Conservation (phyloP, 2,113 vertebrate species). For the Dinomys branickii region DNA sequence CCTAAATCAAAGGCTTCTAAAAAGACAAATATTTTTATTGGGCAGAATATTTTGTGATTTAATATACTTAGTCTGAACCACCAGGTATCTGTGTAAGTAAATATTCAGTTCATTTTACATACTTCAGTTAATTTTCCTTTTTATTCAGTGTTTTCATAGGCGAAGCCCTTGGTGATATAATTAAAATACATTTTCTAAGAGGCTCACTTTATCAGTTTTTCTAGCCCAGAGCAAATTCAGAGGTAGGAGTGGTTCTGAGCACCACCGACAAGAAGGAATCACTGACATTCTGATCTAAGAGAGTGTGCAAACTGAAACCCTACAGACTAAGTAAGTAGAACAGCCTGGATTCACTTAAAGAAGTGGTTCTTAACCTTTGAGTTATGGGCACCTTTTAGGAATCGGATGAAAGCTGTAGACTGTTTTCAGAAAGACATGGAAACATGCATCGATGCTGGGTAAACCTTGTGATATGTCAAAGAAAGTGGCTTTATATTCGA, state of each 20-base stretch:
- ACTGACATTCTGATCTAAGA: neutral
- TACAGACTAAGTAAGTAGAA: neutral
- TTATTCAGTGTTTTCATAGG: neutral
- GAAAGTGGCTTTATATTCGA: too few species aligned
- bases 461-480: neutral
- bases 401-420: neutral
- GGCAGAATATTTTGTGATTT: neutral
- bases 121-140: neutral
- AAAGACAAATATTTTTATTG: slow-evolving; percentile 30
- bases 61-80: neutral
- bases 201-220: neutral
- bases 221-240: neutral
- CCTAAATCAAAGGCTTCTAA: neutral
- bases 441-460: neutral
- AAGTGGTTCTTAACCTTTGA: slow-evolving; percentile 4
- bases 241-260: neutral
- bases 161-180: neutral
- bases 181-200: neutral
- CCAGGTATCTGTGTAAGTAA: neutral
- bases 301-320: neutral
- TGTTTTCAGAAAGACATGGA: neutral
- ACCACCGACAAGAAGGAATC: neutral
- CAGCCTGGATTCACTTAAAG: neutral
- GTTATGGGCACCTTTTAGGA: neutral
- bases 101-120: neutral